Evolutionary conservation across 2,113 vertebrate species (phyloP), one percentile per base, ranked within the genome.

Genomic region (Geococcyx californianus): DNA sequence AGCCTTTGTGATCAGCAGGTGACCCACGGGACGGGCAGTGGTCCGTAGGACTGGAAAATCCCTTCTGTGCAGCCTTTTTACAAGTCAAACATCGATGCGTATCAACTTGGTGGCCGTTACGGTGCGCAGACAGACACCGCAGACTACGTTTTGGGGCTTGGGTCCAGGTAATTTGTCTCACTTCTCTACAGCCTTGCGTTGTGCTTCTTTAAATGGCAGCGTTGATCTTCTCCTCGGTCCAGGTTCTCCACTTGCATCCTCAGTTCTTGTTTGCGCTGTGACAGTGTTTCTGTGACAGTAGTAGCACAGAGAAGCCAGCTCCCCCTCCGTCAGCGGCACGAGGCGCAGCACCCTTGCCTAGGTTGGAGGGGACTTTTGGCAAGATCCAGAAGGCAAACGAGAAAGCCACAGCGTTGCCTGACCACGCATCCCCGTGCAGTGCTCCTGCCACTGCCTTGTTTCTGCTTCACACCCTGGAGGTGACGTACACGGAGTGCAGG

Each of bases 401-500:
- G 63, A 69, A 68, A 89, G 90, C 90, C 42, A 2, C 38, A 3
- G 84, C 33, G 55, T 38, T 49, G n/a, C 84, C 67, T 10, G 81
- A 36, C 2, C 23, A 1, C 3, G 7, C n/a, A 1, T 36, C 72
- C 62, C 40, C 24, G 9, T 34, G 36, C 55, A 31, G 56, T 3
- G 94, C 80, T 86, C 59, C 80, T 21, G 87, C 33, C 34, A 3
- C 64, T 6, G 59, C 49, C 38, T 10, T 1, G 9, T 4, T 13
- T 17, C 25, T 0, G 82, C 83, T 72, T 99, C 98, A 99, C 90
- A 99, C 99, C 11, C 98, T 87, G 58, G 99, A 99, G 16, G 98
- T 99, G 97, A 99, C 95, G 1, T 99, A 99, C 23, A 99, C 94
- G 0, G 99, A 99, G 94, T 98, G 98, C 74, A 99, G 97, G 7